These are phyloP conservation scores for Phorcus lineatus DNA, from an alignment of 2,888 invertebrate species.

Conservation along the genomic window DNA sequence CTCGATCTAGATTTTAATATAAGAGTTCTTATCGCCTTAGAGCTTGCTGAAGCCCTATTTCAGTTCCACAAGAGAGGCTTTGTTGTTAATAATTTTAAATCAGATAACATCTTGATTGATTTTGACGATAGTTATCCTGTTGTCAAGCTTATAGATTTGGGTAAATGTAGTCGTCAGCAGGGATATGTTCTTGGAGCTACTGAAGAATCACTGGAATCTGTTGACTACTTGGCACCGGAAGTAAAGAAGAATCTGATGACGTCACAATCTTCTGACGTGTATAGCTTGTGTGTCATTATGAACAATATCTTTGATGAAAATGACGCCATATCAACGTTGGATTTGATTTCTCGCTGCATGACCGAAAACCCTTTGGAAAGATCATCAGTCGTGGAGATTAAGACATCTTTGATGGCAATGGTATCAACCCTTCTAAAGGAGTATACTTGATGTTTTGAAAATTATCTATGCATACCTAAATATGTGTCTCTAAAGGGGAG, in stretches of 20 bases:
- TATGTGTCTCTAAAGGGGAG: too few species aligned
- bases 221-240: background rate
- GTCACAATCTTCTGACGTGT: background rate
- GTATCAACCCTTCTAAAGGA: too few species aligned
- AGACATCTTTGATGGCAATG: too few species aligned
- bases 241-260: background rate
- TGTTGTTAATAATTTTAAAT: background rate
- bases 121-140: background rate
- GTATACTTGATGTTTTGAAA: too few species aligned
- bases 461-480: too few species aligned
- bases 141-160: conserved; percentile 1
- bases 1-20: background rate
- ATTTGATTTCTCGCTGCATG: background rate
- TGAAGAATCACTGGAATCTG: background rate
- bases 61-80: background rate
- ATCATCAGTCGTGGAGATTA: too few species aligned
- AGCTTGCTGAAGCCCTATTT: background rate
- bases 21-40: background rate
- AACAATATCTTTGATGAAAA: background rate
- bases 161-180: background rate
- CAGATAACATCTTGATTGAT: conserved; percentile 2
- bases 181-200: background rate
- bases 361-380: background rate
- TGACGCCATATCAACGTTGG: background rate
- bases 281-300: background rate